Evolutionary conservation across 2,113 vertebrate species (phyloP), one percentile per base, ranked within the genome.

Genomic region (Trogon melanurus): DNA sequence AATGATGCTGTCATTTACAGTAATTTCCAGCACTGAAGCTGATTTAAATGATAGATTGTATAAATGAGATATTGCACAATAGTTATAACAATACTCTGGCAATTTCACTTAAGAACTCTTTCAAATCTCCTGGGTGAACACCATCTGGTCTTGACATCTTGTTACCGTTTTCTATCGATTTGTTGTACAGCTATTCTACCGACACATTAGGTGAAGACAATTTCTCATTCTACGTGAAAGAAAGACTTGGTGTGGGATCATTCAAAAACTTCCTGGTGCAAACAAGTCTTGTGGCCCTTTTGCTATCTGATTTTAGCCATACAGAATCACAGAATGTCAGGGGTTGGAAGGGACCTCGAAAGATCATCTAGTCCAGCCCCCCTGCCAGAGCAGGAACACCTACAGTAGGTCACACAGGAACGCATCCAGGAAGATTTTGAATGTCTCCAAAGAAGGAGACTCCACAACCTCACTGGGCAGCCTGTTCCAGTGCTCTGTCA

Each of bases 91-190:
- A 91, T 93, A 50, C 66, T 85, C 67, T 64, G 34, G 66, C 38
- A 84, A 38, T 86, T 80, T 86, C 45, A 51, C 5, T 3, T 47
- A 67, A 48, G 58, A 71, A 87, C 57, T 34, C 44, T 41, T 41
- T 41, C 41, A 41, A 41, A 41, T 41, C 41, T 41, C 41, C 41
- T 41, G 41, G 41, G 41, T 60, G 66, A 85, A 45, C 51, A 56
- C 81, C 81, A 91, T 91, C 79, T 91, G 81, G 76, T 88, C 85
- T 88, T 91, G 66, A 61, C n/a, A 79, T 88, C 67, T 85, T 89
- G 34, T 67, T 85, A 32, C 66, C 4, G 2, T 41, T 81, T 89
- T 73, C 70, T 23, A 81, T 91, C 1, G 14, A 48, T 93, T 50
- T 47, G 11, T 81, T 61, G 30, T 91, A 64, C 19, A 67, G 60